Evolutionary conservation across 2,888 invertebrate species (phyloP).

Genomic region (Junonia oenone): DNA sequence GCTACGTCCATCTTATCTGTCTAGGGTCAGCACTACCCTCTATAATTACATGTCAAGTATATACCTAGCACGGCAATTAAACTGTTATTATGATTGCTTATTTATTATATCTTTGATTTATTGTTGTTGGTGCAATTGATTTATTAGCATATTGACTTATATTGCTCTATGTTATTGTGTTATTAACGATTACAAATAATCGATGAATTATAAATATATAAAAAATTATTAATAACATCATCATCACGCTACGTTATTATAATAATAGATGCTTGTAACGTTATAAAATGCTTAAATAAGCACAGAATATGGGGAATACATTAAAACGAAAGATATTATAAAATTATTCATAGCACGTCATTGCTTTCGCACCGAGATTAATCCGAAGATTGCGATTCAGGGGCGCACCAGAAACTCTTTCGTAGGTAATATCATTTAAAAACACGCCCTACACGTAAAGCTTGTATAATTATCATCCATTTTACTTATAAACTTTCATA

Average conservation of each 20-base stretch:
- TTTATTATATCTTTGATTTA: not conserved
- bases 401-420: conserved; percentile 45
- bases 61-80: not conserved
- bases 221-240: not conserved
- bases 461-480: conserved; percentile 77
- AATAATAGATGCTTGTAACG: too few species aligned
- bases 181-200: not conserved
- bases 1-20: conserved; percentile 29
- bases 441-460: conserved; percentile 70
- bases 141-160: not conserved
- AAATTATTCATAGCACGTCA: conserved; percentile 23
- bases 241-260: not conserved
- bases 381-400: conserved; percentile 23
- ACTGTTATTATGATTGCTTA: not conserved
- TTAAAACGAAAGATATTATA: conserved; percentile 1
- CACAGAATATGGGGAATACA: not conserved
- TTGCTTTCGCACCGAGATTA: conserved; percentile 14
- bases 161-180: not conserved
- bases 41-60: not conserved
- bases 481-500: conserved; percentile 79
- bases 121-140: not conserved
- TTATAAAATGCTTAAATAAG: not conserved
- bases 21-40: conserved; percentile 1
- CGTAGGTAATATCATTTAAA: conserved; percentile 63
- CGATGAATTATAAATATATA: not conserved